These are phyloP conservation scores for Watsonalla binaria DNA, from an alignment of 2,888 invertebrate species.

Conservation along the genomic window DNA sequence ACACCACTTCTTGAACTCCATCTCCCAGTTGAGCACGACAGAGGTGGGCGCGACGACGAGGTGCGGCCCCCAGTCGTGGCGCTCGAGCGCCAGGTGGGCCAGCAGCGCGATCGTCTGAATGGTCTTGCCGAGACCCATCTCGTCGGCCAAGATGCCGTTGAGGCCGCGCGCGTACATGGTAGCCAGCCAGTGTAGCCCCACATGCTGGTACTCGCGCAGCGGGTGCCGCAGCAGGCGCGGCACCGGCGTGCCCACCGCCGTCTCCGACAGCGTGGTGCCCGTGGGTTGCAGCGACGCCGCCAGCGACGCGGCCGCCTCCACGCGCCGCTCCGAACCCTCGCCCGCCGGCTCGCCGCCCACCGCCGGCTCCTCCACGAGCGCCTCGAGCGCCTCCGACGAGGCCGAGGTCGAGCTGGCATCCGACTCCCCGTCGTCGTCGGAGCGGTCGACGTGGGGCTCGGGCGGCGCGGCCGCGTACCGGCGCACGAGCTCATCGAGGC, in stretches of 20 bases:
- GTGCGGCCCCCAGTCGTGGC: constrained; percentile 98
- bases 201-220: constrained; percentile 97
- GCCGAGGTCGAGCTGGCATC: constrained; percentile 19
- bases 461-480: constrained; percentile 77
- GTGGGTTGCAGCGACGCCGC: constrained; percentile 98
- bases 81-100: constrained; percentile 95
- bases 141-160: constrained; percentile 97
- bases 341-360: constrained; percentile 33
- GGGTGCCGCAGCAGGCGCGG: constrained; percentile 94
- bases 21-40: constrained; percentile 99
- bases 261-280: constrained; percentile 97
- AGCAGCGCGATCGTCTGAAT: constrained; percentile 97
- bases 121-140: constrained; percentile 98
- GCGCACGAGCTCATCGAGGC: constrained; percentile 87
- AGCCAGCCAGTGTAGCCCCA: constrained; percentile 97
- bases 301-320: constrained; percentile 94
- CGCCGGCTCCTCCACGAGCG: constrained; percentile 24
- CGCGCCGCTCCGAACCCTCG: constrained; percentile 80
- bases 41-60: constrained; percentile 99
- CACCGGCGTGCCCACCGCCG: constrained; percentile 94
- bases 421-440: constrained; percentile 30
- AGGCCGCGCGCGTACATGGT: constrained; percentile 96
- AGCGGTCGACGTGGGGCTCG: constrained; percentile 16
- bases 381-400: constrained; percentile 42
- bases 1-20: constrained; percentile 99